Evolutionary conservation across 2,113 vertebrate species (phyloP).

Genomic region (Eolophus roseicapilla): DNA sequence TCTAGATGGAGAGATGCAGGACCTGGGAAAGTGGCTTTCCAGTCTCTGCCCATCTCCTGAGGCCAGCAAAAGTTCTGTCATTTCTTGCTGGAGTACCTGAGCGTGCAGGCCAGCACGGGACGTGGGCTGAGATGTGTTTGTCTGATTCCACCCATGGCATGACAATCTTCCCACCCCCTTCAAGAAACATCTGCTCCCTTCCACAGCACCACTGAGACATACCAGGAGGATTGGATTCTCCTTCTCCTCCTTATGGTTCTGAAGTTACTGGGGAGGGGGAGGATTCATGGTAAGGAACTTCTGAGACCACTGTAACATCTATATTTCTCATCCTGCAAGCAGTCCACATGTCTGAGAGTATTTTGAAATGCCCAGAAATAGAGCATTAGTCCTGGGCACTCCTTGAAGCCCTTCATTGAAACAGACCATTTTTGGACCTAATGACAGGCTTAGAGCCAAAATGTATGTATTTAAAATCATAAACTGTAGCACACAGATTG

Average conservation of each 20-base stretch:
- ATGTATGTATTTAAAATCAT: background rate
- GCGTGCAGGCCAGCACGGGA: background rate
- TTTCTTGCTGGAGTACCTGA: background rate
- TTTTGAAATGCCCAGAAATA: conserved; percentile 3
- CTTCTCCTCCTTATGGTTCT: background rate
- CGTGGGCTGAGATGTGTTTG: background rate
- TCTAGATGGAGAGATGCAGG: background rate
- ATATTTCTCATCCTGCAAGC: background rate
- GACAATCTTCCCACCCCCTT: background rate
- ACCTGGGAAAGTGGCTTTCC: background rate
- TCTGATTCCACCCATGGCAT: background rate
- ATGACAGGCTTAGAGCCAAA: background rate
- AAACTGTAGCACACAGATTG: background rate
- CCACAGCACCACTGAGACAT: background rate
- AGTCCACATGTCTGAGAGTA: background rate
- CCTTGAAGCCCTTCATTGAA: background rate
- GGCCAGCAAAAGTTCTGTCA: background rate
- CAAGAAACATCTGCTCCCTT: background rate
- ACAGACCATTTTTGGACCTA: background rate
- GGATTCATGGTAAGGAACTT: background rate
- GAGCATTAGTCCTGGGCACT: background rate
- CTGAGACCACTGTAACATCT: background rate
- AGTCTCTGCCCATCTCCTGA: background rate
- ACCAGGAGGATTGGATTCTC: background rate
- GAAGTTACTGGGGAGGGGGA: background rate